These are phyloP conservation scores for Drosophila demipolita DNA, from an alignment of 2,888 invertebrate genomes.

Conservation along the genomic window DNA sequence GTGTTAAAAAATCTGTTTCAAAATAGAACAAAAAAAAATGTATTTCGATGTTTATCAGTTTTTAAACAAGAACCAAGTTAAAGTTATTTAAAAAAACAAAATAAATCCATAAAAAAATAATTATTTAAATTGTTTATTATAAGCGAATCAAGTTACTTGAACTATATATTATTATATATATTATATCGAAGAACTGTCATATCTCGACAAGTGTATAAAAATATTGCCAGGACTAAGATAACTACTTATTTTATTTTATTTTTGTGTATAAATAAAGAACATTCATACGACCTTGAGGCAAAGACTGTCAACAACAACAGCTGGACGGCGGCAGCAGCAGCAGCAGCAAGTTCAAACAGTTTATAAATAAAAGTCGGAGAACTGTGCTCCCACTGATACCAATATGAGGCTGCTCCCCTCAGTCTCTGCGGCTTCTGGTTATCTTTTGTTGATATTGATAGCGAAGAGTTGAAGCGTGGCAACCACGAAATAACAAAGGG, in stretches of 20 bases:
- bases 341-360: slow-evolving; percentile 35
- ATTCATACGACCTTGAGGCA: slow-evolving; percentile 62
- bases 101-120: neutral
- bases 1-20: neutral
- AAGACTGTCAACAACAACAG: slow-evolving; percentile 55
- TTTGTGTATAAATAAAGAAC: slow-evolving; percentile 33
- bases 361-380: slow-evolving; percentile 56
- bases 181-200: neutral
- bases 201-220: slow-evolving; percentile 7
- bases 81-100: neutral
- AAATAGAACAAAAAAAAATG: neutral
- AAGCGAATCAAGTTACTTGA: neutral
- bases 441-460: slow-evolving; percentile 74
- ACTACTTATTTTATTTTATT: neutral
- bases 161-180: neutral
- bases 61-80: neutral
- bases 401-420: slow-evolving; percentile 20
- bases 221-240: neutral
- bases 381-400: slow-evolving; percentile 45
- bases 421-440: slow-evolving; percentile 30
- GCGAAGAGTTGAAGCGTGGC: slow-evolving; percentile 16
- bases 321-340: slow-evolving; percentile 23
- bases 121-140: neutral
- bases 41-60: neutral
- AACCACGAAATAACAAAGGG: slow-evolving; percentile 16